Evolutionary conservation across 1,140 invertebrate species (phyloP), one percentile per base, ranked within the genome.

Genomic region (Calephelis virginiensis): DNA sequence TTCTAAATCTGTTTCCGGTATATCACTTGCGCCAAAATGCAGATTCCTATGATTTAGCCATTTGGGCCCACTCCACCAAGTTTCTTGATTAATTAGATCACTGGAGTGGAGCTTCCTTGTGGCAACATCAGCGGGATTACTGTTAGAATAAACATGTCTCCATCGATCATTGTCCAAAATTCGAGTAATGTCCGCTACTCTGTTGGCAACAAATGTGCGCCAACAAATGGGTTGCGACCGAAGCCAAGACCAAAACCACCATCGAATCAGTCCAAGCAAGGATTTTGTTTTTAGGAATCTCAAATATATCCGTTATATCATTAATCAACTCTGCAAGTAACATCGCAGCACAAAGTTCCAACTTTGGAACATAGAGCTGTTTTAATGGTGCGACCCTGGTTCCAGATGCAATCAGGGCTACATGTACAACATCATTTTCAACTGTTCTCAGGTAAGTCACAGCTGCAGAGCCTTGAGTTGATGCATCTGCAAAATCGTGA

Each of bases 191-290:
- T 84, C 76, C 38, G 74, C 61, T 7, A 91, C 81, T 63, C 91
- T 65, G 69, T 92, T 92, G 8, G 75, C 77, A 6, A 90, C 75
- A 73, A 83, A 82, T 59, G 78, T 71, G 49, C 72, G 74, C 78
- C 81, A 83, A 2, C 68, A 48, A 13, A 11, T 69, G 0, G 78
- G 73, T 38, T 74, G 64, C 0, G 47, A 63, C 61, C 76, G 63
- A 1, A 89, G 37, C 83, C 82, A 81, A 5, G 71, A 63, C 14
- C n/a, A 77, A 64, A 8, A 70, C 69, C 3, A 80, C 69, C 49
- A 61, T 76, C 12, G 89, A 91, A 66, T 92, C 88, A 3, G 78
- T 81, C 78, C 82, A 91, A 48, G 83, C 85, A 64, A 63, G 80
- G 12, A 81, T 68, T 7, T 79, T 61, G 2, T 66, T 53, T 50